Base-by-base conservation (phyloP, 2,113 vertebrate species). In the Lathamus discolor region DNA sequence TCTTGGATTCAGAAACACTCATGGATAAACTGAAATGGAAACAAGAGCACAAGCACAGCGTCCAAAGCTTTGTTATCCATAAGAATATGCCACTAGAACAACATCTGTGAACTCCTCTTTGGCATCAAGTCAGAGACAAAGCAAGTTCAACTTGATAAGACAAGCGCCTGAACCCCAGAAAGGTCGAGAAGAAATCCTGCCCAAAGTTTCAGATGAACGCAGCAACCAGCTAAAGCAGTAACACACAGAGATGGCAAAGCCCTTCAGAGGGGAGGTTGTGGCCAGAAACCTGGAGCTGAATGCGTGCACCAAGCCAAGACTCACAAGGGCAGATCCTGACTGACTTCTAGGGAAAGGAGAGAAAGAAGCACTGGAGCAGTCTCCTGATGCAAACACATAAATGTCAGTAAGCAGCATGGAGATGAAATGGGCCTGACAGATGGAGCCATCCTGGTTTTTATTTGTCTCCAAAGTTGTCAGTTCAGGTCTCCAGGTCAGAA, bases 401-500 rank as follows among this genome's bases (percentile, higher is more conserved):
- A 96, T 94, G 94, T 83, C 90, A 95, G 91, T 81, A 86, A 63
- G 87, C 70, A 83, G 77, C 90, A 24, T 0, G 49, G 89, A 94
- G 88, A 79, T 78, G 88, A 96, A 96, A 87, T 43, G 22, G 83
- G 93, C 88, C 80, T 93, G 96, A 95, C 95, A 96, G 96, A 97
- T 86, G 70, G 92, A 96, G 95, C 37, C 70, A 86, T 95, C 95
- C 96, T 95, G 96, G 90, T 93, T 95, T 95, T 96, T 96, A 82
- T 96, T 97, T 90, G 95, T 88, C 94, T 97, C 95, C 95, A 92
- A 62, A 98, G 97, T 97, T 98, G 97, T 97, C 97, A 97, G 96
- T 97, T 95, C 90, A 95, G 97, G 97, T 97, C 96, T 97, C 86
- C 81, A 95, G 98, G 97, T 98, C 98, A 98, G 95, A 97, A 97